A percentile compares a stretch with the other conserved stretches of the same genome.
Conservation (phyloP, 2,797 vertebrate species). For the Typhlichthys subterraneus region DNA sequence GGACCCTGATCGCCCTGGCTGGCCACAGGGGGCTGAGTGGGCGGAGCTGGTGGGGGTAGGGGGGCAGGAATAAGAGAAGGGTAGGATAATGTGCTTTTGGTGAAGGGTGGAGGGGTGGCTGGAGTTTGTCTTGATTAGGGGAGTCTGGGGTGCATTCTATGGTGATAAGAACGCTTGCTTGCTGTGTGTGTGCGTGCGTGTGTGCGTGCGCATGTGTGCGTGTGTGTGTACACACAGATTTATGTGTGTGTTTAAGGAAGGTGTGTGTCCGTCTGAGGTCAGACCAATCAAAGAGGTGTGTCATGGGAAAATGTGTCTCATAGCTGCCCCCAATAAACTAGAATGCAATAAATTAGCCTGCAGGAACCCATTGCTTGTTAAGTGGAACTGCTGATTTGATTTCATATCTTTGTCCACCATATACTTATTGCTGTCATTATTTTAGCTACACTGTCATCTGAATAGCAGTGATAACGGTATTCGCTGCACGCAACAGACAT, state of each 20-base stretch:
- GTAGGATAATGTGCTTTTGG: slow-evolving; percentile 63
- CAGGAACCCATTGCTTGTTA: slow-evolving; percentile 27
- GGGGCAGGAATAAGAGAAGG: slow-evolving; percentile 77
- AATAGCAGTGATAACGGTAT: too few species aligned
- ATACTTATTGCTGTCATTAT: slow-evolving; percentile 22
- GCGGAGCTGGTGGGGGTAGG: slow-evolving; percentile 70
- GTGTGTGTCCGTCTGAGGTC: slow-evolving; percentile 56
- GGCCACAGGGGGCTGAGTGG: slow-evolving; percentile 62
- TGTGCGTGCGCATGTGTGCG: slow-evolving; percentile 3
- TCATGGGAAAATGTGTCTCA: slow-evolving; percentile 57
- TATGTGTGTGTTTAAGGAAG: slow-evolving; percentile 48
- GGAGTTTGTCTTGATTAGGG: slow-evolving; percentile 88
- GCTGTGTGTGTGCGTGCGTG: slow-evolving; percentile 29
- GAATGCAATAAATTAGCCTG: slow-evolving; percentile 49
- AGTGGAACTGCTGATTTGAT: slow-evolving; percentile 29
- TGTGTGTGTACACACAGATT: slow-evolving; percentile 15
- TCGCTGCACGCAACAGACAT: too few species aligned
- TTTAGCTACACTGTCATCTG: slow-evolving; percentile 15
- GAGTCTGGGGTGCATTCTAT: slow-evolving; percentile 78
- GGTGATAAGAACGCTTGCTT: slow-evolving; percentile 67
- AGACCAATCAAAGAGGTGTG: slow-evolving; percentile 52
- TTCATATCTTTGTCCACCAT: slow-evolving; percentile 36
- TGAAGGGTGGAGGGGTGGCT: slow-evolving; percentile 66
- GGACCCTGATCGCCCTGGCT: slow-evolving; percentile 74
- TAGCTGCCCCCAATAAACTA: slow-evolving; percentile 43